Conservation (phyloP, 2,113 vertebrate genomes). For the Gymnocephalus cernua region DNA sequence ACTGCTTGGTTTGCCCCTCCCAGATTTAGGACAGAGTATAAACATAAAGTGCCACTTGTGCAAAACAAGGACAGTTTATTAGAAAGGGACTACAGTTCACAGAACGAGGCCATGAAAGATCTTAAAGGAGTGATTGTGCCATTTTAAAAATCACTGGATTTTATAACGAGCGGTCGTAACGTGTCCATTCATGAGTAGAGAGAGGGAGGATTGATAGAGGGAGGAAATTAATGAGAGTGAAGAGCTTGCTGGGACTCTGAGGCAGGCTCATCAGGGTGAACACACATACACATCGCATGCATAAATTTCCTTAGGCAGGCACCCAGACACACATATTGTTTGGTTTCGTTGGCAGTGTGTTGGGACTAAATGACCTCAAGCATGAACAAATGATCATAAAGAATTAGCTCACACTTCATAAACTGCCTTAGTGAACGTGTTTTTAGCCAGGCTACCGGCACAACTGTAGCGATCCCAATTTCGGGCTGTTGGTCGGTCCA, state of each 20-base stretch:
- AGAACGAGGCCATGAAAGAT: slow-evolving; percentile 40
- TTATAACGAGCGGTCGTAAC: slow-evolving; percentile 63
- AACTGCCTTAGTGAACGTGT: not conserved
- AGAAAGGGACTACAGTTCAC: slow-evolving; percentile 35
- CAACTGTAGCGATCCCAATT: not conserved
- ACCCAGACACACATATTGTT: slow-evolving; percentile 19
- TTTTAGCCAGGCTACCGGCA: not conserved
- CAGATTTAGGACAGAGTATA: slow-evolving; percentile 43
- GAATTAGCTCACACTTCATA: not conserved
- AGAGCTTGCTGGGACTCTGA: slow-evolving; percentile 34
- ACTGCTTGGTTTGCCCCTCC: slow-evolving; percentile 27
- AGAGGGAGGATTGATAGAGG: slow-evolving; percentile 55
- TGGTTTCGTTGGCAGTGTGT: slow-evolving; percentile 21
- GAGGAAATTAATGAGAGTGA: slow-evolving; percentile 62
- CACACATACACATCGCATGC: slow-evolving; percentile 31
- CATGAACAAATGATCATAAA: slow-evolving; percentile 32
- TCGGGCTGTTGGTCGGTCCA: not conserved
- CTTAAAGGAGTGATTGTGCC: slow-evolving; percentile 54
- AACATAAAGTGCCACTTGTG: slow-evolving; percentile 65
- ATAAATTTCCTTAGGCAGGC: slow-evolving; percentile 28
- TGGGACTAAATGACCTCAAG: slow-evolving; percentile 29
- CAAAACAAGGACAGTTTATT: slow-evolving; percentile 64
- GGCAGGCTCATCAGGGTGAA: slow-evolving; percentile 20
- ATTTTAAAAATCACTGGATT: slow-evolving; percentile 63
- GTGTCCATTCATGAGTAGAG: slow-evolving; percentile 51